Base-by-base conservation (phyloP, 2,797 vertebrate genomes). In the Enteromius anoplus region DNA sequence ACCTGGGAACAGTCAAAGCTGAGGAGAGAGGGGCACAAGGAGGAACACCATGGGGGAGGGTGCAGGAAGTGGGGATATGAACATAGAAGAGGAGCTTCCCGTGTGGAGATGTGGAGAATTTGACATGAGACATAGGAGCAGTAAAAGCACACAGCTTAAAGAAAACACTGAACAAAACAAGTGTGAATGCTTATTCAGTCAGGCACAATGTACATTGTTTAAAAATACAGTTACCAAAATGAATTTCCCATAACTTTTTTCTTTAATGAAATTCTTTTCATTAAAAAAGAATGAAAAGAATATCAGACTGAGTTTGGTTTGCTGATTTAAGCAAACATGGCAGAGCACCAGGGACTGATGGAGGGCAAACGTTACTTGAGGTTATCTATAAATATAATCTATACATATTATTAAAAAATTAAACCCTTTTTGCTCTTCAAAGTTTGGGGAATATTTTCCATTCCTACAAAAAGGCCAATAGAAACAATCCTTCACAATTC, bases 381-480 rank as follows among this genome's bases (percentile, higher is more conserved):
- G 89, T 88, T 75, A 64, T 58, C 85, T 88, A 87, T 92, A 90
- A 90, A 92, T 91, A 92, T 88, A 91, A 92, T 85, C 90, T 90
- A 90, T 90, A 89, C 89, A 92, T 89, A 89, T 92, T 88, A 87
- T 91, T 90, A 91, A 91, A 92, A 90, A 81, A n/a, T 21, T 34
- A 53, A 64, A 17, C 23, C 49, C 87, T 80, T 76, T 91, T 92
- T 90, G 88, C 92, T 90, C 89, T 85, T 86, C 84, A 77, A 87
- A 85, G 88, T 2, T 21, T 8, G 6, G 26, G 29, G 12, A 66
- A 40, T 37, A 66, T 70, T 93, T 94, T 91, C 89, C 89, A 92
- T 85, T 88, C 72, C 66, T 86, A 84, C 66, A 34, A 88, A 40
- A 88, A 86, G 88, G 91, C 91, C 90, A 89, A 91, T 79, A 91